Base-by-base conservation (phyloP, 2,888 invertebrate genomes). In the Odontocolon sp. region DNA sequence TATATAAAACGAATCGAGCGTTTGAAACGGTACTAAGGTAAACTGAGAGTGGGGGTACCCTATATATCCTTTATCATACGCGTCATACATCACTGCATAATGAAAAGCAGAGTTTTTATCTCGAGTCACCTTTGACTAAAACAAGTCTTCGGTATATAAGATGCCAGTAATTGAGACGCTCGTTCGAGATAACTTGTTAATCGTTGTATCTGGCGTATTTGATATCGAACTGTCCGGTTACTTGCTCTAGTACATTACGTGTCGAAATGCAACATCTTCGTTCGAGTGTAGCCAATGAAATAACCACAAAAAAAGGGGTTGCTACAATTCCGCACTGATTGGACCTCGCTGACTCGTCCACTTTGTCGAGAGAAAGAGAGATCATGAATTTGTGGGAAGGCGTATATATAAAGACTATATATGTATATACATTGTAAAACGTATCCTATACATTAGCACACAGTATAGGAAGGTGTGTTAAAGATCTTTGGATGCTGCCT, bases 291-390 rank as follows among this genome's bases (percentile, higher is more conserved):
- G 23, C 42, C 23, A 38, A 45, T 21, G 31, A 31, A 68, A 69
- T 47, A 38, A 76, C 23, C 40, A 33, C 61, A 47, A 78, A 71
- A 72, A 77, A 78, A 73, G 67, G 64, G 38, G 38, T 66, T 63
- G 68, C 63, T 63, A 68, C 57, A 78, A 81, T 84, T 83, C 78
- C 79, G 82, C 82, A 78, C 81, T 83, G 84, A 83, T 83, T 83
- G 82, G 81, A 70, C 71, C 75, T 74, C 54, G 78, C 80, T 81
- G 79, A 82, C 80, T 78, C 79, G 79, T 82, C 80, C 72, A 81
- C 80, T 78, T 78, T 73, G 80, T 78, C 71, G 71, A 74, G 74
- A 70, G 69, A 26, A 59, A 59, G 59, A 75, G 52, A 66, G 64
- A 52, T 40, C 45, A 21, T n/a, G 40, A n/a, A n/a, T n/a, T n/a